These are phyloP conservation scores for Xestia xanthographa DNA, from an alignment of 2,888 invertebrate genomes.

Conservation along the genomic window DNA sequence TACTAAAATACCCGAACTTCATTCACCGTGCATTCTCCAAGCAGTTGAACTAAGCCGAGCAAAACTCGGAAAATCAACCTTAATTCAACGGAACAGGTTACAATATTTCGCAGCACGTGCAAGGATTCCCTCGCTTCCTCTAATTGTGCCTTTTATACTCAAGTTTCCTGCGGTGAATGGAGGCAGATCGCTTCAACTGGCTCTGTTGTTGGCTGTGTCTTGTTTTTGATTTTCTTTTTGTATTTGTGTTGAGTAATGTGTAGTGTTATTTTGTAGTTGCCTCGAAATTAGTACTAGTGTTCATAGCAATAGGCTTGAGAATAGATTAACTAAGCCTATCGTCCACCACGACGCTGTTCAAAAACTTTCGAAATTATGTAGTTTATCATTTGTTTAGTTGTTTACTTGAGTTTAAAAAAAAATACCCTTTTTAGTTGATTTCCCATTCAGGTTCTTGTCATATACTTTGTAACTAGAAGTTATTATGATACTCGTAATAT, in stretches of 20 bases:
- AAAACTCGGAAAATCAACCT: neutral
- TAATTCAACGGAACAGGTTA: slow-evolving; percentile 8
- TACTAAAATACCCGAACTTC: neutral
- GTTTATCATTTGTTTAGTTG: neutral
- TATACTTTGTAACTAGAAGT: neutral
- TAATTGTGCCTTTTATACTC: slow-evolving; percentile 50
- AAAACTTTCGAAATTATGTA: no score
- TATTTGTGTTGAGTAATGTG: neutral
- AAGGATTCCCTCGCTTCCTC: slow-evolving; percentile 6
- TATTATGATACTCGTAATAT: neutral
- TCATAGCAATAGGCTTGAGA: no score
- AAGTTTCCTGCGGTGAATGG: slow-evolving; percentile 36
- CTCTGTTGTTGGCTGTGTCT: slow-evolving; percentile 1
- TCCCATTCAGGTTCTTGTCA: no score
- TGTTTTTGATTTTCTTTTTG: neutral
- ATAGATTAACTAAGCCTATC: neutral
- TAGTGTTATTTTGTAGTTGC: neutral
- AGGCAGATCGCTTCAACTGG: slow-evolving; percentile 10
- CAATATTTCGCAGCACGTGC: slow-evolving; percentile 23
- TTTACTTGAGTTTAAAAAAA: no score
- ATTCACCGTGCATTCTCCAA: slow-evolving; percentile 10
- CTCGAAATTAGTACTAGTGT: neutral
- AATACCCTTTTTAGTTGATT: no score
- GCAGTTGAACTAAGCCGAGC: neutral
- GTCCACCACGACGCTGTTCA: neutral